Conservation (phyloP, 2,113 vertebrate species). For the Trinectes maculatus region DNA sequence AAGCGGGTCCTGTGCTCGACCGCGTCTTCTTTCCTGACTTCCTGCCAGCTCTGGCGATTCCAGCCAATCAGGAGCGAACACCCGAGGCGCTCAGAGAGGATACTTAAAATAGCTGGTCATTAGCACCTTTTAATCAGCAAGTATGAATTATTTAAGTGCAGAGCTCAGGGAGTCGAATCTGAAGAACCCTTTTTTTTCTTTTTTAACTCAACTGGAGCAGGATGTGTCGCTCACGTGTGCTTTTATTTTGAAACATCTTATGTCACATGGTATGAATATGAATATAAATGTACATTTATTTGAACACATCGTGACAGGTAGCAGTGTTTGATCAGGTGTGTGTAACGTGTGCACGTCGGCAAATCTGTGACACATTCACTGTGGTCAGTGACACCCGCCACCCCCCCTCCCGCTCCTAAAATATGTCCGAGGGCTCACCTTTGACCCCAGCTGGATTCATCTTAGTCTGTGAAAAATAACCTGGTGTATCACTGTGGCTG, state of each 20-base stretch:
- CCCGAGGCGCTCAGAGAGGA: conserved; percentile 3
- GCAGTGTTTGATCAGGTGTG: too few relatives aligned
- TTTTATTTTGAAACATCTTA: too few relatives aligned
- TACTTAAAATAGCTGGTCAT: conserved; percentile 65
- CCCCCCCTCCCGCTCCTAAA: conserved; percentile 18
- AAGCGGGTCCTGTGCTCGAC: conserved; percentile 30
- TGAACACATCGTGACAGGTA: too few relatives aligned
- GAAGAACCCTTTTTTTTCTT: conserved; percentile 7
- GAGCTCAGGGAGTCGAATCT: conserved; percentile 7
- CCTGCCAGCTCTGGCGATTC: conserved; percentile 27
- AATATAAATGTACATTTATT: too few relatives aligned
- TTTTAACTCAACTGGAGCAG: neutral
- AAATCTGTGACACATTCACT: too few relatives aligned
- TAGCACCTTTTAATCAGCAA: conserved; percentile 55
- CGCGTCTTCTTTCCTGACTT: conserved; percentile 22
- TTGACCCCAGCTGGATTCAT: conserved; percentile 22
- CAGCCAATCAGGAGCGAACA: conserved; percentile 38
- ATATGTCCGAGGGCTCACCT: conserved; percentile 30
- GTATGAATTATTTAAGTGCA: conserved; percentile 57
- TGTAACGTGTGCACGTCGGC: too few relatives aligned
- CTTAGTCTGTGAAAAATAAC: conserved; percentile 46
- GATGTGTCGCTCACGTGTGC: neutral
- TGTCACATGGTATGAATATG: too few relatives aligned
- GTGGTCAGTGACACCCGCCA: too few relatives aligned
- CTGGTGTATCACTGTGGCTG: neutral